A percentile compares a stretch with the other conserved stretches of the same genome.
phyloP scores from a whole-genome alignment of 1,140 invertebrate species.

The Ostrea edulis region DNA sequence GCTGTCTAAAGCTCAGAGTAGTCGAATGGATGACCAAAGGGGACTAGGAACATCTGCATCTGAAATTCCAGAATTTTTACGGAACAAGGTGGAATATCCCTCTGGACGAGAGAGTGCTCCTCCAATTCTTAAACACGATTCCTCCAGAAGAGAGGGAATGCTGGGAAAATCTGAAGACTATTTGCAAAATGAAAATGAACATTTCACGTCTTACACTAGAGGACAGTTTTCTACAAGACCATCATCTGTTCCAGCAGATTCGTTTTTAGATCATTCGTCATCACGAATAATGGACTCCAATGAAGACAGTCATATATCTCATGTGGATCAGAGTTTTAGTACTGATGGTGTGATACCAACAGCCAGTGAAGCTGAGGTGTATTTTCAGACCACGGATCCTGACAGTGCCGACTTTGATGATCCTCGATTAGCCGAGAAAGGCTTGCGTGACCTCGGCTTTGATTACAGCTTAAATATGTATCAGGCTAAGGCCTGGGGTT shows the following conservation, averaged over 20 bases:
- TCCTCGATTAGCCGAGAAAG: constrained; percentile 59
- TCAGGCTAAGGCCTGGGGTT: constrained; percentile 57
- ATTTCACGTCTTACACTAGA: constrained; percentile 47
- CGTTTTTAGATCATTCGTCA: not conserved
- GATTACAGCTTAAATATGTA: constrained; percentile 60
- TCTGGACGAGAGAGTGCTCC: constrained; percentile 55
- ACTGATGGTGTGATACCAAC: constrained; percentile 60
- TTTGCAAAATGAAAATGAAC: constrained; percentile 52
- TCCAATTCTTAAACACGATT: constrained; percentile 55
- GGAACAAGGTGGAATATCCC: constrained; percentile 44
- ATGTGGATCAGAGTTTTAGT: constrained; percentile 62
- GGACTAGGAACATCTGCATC: constrained; percentile 81
- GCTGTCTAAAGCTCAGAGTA: constrained; percentile 87
- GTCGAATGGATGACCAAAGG: constrained; percentile 89
- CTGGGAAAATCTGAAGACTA: constrained; percentile 60
- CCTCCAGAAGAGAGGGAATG: constrained; percentile 41
- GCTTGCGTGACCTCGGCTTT: constrained; percentile 60
- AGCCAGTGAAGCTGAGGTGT: constrained; percentile 54
- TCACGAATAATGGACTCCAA: not conserved
- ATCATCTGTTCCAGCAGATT: constrained; percentile 45
- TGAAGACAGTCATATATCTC: constrained; percentile 40
- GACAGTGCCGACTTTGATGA: constrained; percentile 61
- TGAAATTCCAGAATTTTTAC: constrained; percentile 62
- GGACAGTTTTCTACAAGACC: constrained; percentile 32
- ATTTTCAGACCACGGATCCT: constrained; percentile 54